phyloP scores from a whole-genome alignment of 2,113 vertebrate species.

The Bufo bufo region DNA sequence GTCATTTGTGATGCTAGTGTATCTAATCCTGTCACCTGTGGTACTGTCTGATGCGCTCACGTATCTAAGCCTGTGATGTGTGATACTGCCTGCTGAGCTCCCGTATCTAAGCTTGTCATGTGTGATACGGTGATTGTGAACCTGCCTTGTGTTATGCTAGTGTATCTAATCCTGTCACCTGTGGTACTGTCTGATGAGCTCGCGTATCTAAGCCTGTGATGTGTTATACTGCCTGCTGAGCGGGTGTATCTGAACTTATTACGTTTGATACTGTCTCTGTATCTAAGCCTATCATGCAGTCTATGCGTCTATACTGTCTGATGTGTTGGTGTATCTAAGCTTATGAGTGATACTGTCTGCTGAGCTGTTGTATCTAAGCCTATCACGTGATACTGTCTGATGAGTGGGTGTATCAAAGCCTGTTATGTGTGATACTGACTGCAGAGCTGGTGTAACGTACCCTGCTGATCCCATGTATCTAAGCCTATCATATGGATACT shows the following conservation, averaged over 20 bases:
- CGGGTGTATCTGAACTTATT: too few species aligned
- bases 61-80: not conserved
- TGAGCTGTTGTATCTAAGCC: not conserved
- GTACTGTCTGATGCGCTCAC: too few species aligned
- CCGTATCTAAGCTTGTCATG: too few species aligned
- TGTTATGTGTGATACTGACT: not conserved
- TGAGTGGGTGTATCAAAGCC: not conserved
- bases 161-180: too few species aligned
- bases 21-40: not conserved
- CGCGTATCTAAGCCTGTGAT: too few species aligned
- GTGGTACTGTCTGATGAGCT: too few species aligned
- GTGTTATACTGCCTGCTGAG: too few species aligned
- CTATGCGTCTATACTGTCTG: not conserved
- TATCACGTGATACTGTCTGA: not conserved
- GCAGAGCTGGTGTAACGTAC: not conserved
- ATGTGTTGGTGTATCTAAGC: not conserved
- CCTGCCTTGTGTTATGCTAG: not conserved
- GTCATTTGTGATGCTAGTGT: not conserved
- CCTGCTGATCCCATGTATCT: not conserved
- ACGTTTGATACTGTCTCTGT: too few species aligned
- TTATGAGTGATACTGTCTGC: not conserved
- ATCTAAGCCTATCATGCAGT: too few species aligned
- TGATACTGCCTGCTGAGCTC: too few species aligned
- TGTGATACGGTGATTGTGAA: too few species aligned
- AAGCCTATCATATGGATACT: not conserved